Percentiles rank a stretch among this genome's conserved stretches.
Evolutionary conservation across 2,113 vertebrate species (phyloP).

Genomic region (Corythoichthys intestinalis): DNA sequence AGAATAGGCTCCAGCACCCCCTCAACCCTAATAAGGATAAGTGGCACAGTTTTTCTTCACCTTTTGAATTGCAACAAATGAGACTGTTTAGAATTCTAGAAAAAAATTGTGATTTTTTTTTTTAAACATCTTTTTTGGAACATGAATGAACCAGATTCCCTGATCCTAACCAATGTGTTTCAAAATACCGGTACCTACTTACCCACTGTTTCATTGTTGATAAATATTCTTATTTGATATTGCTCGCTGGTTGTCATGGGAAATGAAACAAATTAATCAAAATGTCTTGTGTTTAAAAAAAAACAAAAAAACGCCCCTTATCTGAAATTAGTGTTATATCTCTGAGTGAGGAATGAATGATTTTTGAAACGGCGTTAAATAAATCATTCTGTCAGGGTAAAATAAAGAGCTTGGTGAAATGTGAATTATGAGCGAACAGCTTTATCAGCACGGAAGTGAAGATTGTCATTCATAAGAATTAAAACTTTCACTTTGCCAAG

Average conservation of each 20-base stretch:
- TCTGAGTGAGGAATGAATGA: background rate
- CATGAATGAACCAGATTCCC: conserved; percentile 4
- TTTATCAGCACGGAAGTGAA: background rate
- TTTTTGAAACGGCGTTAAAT: background rate
- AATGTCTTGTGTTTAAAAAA: conserved; percentile 1
- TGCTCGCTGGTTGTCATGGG: background rate
- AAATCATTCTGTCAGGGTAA: background rate
- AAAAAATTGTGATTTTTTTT: background rate
- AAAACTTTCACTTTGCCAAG: background rate
- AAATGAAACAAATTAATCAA: background rate
- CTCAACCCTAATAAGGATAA: too few relatives aligned
- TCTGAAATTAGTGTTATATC: background rate
- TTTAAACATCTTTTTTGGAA: background rate
- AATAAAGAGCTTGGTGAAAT: background rate
- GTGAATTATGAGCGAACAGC: background rate
- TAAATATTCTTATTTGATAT: conserved; percentile 14
- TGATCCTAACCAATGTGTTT: conserved; percentile 2
- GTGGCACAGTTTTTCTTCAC: too few relatives aligned
- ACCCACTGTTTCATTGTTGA: conserved; percentile 28
- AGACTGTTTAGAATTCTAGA: background rate
- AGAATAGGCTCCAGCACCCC: too few relatives aligned
- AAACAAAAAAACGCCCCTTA: background rate
- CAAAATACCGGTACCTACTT: conserved; percentile 1
- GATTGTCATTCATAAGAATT: background rate
- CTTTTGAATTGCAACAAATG: too few relatives aligned